A percentile compares a stretch with the other conserved stretches of the same genome.
Conservation (phyloP, 1,140 invertebrate species). For the Apis cerana region DNA sequence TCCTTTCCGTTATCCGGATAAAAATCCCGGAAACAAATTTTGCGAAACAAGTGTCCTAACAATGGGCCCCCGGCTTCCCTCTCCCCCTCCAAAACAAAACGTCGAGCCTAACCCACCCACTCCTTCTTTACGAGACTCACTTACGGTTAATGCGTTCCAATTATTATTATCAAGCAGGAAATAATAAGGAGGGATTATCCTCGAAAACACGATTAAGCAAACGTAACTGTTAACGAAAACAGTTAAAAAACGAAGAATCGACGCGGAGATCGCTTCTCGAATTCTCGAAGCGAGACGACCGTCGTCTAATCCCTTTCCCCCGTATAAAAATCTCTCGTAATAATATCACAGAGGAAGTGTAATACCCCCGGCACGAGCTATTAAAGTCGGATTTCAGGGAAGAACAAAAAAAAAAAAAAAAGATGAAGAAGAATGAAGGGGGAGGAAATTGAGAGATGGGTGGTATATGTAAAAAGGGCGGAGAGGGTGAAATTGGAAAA, state of each 20-base stretch:
- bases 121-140: neutral
- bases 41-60: neutral
- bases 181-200: conserved; percentile 13
- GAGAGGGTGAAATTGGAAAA: neutral
- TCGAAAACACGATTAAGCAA: conserved; percentile 28
- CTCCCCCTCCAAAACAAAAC: neutral
- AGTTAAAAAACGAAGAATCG: neutral
- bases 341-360: conserved; percentile 29
- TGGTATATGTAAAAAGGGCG: neutral
- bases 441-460: neutral
- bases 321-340: conserved; percentile 31
- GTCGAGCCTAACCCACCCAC: neutral
- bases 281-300: neutral
- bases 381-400: conserved; percentile 42
- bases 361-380: conserved; percentile 28
- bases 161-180: conserved; percentile 4
- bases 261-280: neutral
- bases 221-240: conserved; percentile 36
- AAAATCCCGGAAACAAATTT: neutral
- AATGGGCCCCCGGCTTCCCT: no score
- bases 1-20: neutral
- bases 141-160: conserved; percentile 2
- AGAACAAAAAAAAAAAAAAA: neutral
- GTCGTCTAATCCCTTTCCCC: neutral
- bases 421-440: neutral